Conservation (phyloP, 2,888 invertebrate genomes). For the Zele albiditarsus region DNA sequence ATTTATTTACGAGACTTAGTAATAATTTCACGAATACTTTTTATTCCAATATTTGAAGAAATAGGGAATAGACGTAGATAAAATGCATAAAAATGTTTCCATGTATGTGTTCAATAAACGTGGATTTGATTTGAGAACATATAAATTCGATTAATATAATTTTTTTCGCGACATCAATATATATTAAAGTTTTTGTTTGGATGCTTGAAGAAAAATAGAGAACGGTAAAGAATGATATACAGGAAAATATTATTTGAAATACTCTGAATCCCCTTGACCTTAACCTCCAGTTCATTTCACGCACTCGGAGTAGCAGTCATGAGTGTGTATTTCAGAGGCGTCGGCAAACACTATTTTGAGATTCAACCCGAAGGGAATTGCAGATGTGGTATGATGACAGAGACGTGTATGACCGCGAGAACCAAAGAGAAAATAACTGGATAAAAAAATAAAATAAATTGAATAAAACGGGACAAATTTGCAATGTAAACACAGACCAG, state of each 20-base stretch:
- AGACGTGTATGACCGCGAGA: background rate
- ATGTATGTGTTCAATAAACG: too few relatives aligned
- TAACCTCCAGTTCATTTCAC: background rate
- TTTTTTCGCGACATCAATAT: too few relatives aligned
- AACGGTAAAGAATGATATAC: background rate
- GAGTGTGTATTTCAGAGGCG: background rate
- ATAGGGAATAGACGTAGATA: too few relatives aligned
- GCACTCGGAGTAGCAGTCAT: background rate
- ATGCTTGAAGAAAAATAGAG: background rate
- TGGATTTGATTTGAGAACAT: too few relatives aligned
- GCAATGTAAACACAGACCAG: too few relatives aligned
- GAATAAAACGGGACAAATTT: background rate
- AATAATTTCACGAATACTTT: too few relatives aligned
- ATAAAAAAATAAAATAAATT: background rate
- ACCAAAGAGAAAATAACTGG: background rate
- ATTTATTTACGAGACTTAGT: too few relatives aligned
- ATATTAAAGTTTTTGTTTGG: too few relatives aligned
- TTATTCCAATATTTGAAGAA: too few relatives aligned
- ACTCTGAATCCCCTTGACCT: background rate
- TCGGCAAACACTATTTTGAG: background rate
- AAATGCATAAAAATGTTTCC: too few relatives aligned
- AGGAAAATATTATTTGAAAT: background rate
- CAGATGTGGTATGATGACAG: constrained; percentile 1
- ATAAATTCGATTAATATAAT: too few relatives aligned
- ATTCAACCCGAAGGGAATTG: background rate